Conservation (phyloP, 2,888 invertebrate species). For the Euproctis similis region DNA sequence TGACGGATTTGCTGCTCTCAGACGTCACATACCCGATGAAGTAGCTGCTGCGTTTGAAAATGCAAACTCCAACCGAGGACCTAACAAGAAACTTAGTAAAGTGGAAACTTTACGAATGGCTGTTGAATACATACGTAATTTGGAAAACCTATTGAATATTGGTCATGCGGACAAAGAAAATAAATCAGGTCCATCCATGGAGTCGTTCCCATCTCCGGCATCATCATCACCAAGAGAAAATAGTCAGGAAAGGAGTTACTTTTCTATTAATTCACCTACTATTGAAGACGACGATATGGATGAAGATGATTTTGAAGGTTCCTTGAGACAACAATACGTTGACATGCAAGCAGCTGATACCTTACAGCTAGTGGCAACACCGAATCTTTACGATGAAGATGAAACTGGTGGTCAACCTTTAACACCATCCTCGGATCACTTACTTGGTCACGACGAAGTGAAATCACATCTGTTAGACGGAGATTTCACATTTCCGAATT, state of each 20-base stretch:
- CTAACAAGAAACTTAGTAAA: conserved; percentile 87
- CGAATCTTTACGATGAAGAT: conserved; percentile 77
- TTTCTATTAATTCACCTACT: conserved; percentile 59
- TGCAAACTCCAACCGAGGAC: conserved; percentile 79
- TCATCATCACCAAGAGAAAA: conserved; percentile 70
- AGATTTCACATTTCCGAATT: conserved; percentile 67
- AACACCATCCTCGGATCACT: conserved; percentile 63
- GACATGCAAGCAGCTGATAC: conserved; percentile 77
- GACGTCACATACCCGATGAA: conserved; percentile 90
- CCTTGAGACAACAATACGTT: conserved; percentile 74
- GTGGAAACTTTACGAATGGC: conserved; percentile 93
- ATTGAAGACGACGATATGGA: conserved; percentile 64
- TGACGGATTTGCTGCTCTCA: conserved; percentile 90
- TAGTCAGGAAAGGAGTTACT: conserved; percentile 70
- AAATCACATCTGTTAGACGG: conserved; percentile 65
- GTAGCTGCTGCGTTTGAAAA: conserved; percentile 82
- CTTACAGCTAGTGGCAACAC: conserved; percentile 78
- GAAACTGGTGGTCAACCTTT: conserved; percentile 75
- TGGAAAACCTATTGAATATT: conserved; percentile 84
- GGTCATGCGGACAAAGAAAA: conserved; percentile 77
- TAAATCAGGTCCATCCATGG: conserved; percentile 50
- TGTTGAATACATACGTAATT: conserved; percentile 89
- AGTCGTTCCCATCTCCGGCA: conserved; percentile 69
- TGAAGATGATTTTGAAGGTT: conserved; percentile 62
- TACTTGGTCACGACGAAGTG: conserved; percentile 67